Evolutionary conservation across 1,140 invertebrate genomes (phyloP).

Genomic region (Drosophila nigromelanica): DNA sequence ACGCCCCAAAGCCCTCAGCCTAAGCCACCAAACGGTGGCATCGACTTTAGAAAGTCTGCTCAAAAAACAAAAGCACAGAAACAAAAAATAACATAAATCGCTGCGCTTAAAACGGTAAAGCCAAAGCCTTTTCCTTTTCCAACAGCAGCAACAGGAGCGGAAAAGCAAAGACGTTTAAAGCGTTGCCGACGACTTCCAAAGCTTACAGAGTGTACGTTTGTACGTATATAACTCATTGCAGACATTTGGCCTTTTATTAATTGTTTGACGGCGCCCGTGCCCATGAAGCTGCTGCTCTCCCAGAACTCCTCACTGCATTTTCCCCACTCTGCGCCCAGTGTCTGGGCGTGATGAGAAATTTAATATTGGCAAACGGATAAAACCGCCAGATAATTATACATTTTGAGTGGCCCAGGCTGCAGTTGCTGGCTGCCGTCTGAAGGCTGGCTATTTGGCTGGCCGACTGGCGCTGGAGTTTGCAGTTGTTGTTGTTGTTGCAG

Average conservation of each 20-base stretch:
- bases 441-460: slow-evolving; percentile 26
- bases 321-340: slow-evolving; percentile 35
- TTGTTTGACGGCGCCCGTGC: slow-evolving; percentile 81
- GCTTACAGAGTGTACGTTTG: slow-evolving; percentile 44
- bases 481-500: slow-evolving; percentile 54
- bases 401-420: slow-evolving; percentile 73
- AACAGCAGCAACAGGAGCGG: slow-evolving; percentile 45
- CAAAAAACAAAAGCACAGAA: neutral
- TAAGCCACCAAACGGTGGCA: slow-evolving; percentile 50
- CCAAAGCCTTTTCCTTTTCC: slow-evolving; percentile 63
- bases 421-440: slow-evolving; percentile 28
- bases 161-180: slow-evolving; percentile 45
- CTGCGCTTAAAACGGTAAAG: slow-evolving; percentile 64
- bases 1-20: slow-evolving; percentile 45
- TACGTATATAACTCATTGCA: slow-evolving; percentile 77
- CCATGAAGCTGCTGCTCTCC: slow-evolving; percentile 63
- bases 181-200: slow-evolving; percentile 41
- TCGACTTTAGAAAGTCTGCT: slow-evolving; percentile 71
- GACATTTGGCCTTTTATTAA: slow-evolving; percentile 83
- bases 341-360: slow-evolving; percentile 82
- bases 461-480: slow-evolving; percentile 30
- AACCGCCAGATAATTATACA: slow-evolving; percentile 82
- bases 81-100: slow-evolving; percentile 36
- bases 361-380: slow-evolving; percentile 83
- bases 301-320: slow-evolving; percentile 37